A percentile compares a stretch with the other conserved stretches of the same genome.
phyloP scores from a whole-genome alignment of 2,888 invertebrate genomes.

The Leucozona laternaria region DNA sequence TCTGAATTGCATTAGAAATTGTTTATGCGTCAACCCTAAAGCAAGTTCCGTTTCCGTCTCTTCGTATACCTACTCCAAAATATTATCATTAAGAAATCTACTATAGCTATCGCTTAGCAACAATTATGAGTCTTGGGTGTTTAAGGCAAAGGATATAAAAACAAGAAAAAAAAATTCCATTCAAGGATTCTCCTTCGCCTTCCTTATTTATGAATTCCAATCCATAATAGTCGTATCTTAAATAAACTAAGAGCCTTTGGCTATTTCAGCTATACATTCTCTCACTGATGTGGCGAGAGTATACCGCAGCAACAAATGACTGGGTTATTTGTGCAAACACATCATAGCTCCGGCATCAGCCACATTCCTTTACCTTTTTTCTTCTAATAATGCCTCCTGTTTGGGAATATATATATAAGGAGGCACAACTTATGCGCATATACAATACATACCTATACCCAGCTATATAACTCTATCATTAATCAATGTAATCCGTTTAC shows the following conservation, averaged over 20 bases:
- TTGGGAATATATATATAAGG: not conserved
- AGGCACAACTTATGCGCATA: constrained; percentile 50
- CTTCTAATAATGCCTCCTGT: constrained; percentile 28
- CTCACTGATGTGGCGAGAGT: not conserved
- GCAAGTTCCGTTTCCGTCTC: too few species aligned
- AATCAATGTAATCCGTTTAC: constrained; percentile 74
- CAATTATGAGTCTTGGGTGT: not conserved
- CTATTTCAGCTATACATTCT: constrained; percentile 20
- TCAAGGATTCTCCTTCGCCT: constrained; percentile 24
- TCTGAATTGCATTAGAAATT: too few species aligned
- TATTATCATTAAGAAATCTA: not conserved
- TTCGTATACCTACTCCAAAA: too few species aligned
- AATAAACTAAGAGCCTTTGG: constrained; percentile 54
- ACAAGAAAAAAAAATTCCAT: constrained; percentile 9
- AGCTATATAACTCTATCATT: constrained; percentile 58
- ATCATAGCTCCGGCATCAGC: constrained; percentile 2
- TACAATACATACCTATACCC: not conserved
- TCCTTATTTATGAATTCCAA: constrained; percentile 67
- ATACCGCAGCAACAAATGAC: constrained; percentile 40
- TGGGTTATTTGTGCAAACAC: not conserved
- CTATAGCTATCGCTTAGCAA: not conserved
- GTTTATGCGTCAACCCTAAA: too few species aligned
- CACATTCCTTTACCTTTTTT: constrained; percentile 18
- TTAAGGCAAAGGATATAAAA: not conserved
- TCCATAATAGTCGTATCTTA: constrained; percentile 62